Conservation (phyloP, 2,888 invertebrate species). For the Hemaris fuciformis region DNA sequence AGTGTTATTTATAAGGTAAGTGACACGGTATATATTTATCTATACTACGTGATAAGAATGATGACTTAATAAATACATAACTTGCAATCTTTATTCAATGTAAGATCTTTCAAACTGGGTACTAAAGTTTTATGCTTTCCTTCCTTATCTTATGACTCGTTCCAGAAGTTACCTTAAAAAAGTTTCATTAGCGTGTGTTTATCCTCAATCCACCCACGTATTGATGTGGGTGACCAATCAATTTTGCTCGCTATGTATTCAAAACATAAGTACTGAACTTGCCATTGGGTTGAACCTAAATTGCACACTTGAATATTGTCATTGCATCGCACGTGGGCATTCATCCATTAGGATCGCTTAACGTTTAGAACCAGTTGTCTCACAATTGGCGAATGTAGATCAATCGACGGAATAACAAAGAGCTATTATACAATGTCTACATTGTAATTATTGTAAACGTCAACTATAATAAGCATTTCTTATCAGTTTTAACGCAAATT, state of each 20-base stretch:
- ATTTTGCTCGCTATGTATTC: constrained; percentile 1
- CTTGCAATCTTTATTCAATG: background rate
- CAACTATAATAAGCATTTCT: background rate
- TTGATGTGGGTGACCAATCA: background rate
- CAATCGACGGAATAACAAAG: background rate
- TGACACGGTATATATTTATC: background rate
- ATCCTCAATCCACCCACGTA: background rate
- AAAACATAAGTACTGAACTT: background rate
- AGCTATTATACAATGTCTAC: background rate
- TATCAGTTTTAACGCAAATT: background rate
- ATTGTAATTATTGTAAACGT: background rate
- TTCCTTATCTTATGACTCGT: background rate
- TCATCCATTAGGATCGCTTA: background rate
- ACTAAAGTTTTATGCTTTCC: background rate
- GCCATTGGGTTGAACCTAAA: background rate
- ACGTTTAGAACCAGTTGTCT: background rate
- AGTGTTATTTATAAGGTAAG: background rate
- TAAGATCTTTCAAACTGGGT: background rate
- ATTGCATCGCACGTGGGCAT: background rate
- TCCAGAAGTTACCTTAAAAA: background rate
- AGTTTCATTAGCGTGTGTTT: background rate
- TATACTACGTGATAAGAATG: background rate
- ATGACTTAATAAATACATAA: background rate
- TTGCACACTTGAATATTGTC: background rate
- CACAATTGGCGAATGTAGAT: background rate